phyloP scores from a whole-genome alignment of 2,797 vertebrate genomes.

The Gambusia yucatana region DNA sequence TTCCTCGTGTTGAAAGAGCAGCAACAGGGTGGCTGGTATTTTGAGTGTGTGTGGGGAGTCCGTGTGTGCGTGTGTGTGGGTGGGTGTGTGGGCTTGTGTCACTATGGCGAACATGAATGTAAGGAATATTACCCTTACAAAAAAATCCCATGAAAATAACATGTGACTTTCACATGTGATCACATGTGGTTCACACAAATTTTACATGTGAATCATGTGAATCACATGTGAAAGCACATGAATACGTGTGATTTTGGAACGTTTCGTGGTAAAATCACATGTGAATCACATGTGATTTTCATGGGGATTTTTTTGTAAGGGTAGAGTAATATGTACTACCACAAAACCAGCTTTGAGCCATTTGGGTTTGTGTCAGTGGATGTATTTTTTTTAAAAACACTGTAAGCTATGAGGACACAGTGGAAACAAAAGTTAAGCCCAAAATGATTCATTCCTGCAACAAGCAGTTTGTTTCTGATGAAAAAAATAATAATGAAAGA shows the following conservation, averaged over 20 bases:
- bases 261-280: no score
- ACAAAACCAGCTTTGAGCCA: conserved; percentile 2
- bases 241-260: no score
- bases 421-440: not conserved
- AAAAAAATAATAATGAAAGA: no score
- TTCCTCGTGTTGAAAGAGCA: conserved; percentile 2
- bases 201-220: no score
- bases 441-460: not conserved
- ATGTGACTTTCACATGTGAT: no score
- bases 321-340: not conserved
- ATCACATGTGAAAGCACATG: no score
- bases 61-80: not conserved
- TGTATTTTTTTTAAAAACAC: not conserved
- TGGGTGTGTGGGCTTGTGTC: not conserved
- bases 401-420: not conserved
- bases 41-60: not conserved
- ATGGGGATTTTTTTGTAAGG: no score
- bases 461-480: not conserved
- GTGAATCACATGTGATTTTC: no score
- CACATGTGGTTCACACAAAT: no score
- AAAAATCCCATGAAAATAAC: no score
- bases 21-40: not conserved
- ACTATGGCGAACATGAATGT: not conserved
- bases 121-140: not conserved
- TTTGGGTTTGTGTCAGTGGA: not conserved